Conservation (phyloP, 1,140 invertebrate species). For the Drosophila yakuba region DNA sequence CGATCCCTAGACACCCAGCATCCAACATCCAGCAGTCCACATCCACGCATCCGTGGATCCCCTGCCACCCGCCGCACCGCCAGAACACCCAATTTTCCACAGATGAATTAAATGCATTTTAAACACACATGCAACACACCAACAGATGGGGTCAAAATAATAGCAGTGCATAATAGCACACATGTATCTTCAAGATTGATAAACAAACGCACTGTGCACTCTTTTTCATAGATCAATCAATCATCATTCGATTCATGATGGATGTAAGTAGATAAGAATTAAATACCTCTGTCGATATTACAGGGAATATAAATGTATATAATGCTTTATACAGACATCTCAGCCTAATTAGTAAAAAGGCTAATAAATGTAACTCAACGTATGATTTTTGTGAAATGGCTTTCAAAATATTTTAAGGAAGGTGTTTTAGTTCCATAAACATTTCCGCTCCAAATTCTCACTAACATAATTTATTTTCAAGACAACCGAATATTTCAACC, state of each 20-base stretch:
- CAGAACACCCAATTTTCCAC: conserved; percentile 64
- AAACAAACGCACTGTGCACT: neutral
- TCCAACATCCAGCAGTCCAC: conserved; percentile 16
- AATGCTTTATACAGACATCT: too few relatives aligned
- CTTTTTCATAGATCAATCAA: neutral
- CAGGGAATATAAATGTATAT: too few relatives aligned
- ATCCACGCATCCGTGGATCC: conserved; percentile 12
- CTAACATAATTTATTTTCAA: conserved; percentile 18
- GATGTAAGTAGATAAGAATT: too few relatives aligned
- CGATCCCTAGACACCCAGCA: conserved; percentile 12
- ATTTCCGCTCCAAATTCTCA: neutral
- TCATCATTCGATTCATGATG: neutral
- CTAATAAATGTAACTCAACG: too few relatives aligned
- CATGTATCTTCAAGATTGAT: neutral
- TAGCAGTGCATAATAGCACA: neutral
- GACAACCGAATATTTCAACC: conserved; percentile 12
- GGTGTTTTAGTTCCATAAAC: neutral
- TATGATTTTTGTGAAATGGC: neutral
- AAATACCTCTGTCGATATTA: too few relatives aligned
- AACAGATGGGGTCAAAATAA: conserved; percentile 18
- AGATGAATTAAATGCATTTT: conserved; percentile 66
- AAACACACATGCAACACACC: conserved; percentile 25
- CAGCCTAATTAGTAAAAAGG: too few relatives aligned
- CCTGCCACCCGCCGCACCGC: conserved; percentile 10
- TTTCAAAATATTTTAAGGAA: neutral